These are phyloP conservation scores for Phengaris arion DNA, from an alignment of 2,888 invertebrate species.

Conservation along the genomic window DNA sequence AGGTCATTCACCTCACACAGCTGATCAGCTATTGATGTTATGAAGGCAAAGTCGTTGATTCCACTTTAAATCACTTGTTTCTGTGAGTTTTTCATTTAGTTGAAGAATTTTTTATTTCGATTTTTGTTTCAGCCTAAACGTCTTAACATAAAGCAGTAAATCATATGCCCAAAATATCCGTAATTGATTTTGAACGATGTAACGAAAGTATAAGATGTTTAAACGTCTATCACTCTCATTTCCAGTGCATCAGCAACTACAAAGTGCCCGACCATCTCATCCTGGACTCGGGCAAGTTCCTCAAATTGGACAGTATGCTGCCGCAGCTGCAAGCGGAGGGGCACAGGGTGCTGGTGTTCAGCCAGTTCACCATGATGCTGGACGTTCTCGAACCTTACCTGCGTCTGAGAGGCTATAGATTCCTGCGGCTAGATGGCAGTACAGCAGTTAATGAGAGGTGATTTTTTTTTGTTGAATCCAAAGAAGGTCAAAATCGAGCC, in stretches of 20 bases:
- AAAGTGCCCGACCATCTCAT: constrained; percentile 85
- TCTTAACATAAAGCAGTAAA: too few species aligned
- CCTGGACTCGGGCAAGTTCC: constrained; percentile 92
- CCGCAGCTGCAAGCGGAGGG: constrained; percentile 85
- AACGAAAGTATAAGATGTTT: too few species aligned
- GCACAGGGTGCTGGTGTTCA: constrained; percentile 94
- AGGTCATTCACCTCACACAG: too few species aligned
- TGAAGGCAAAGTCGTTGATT: too few species aligned
- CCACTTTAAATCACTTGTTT: too few species aligned
- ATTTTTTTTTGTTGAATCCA: background rate
- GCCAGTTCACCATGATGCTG: constrained; percentile 97
- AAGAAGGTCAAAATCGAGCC: too few species aligned
- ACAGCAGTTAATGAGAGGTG: constrained; percentile 91
- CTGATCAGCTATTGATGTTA: too few species aligned
- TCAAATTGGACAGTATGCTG: constrained; percentile 87
- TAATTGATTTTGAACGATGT: too few species aligned
- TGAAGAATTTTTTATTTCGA: too few species aligned
- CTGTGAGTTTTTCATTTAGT: too few species aligned
- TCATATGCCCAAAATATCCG: too few species aligned
- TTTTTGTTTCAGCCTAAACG: too few species aligned
- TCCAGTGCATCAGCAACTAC: constrained; percentile 81
- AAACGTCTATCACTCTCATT: background rate
- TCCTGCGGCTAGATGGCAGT: constrained; percentile 91
- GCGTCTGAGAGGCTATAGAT: constrained; percentile 84
- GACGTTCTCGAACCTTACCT: constrained; percentile 95